Evolutionary conservation across 2,888 invertebrate species (phyloP), one percentile per base, ranked within the genome.

Genomic region (Leptopilina myrica): DNA sequence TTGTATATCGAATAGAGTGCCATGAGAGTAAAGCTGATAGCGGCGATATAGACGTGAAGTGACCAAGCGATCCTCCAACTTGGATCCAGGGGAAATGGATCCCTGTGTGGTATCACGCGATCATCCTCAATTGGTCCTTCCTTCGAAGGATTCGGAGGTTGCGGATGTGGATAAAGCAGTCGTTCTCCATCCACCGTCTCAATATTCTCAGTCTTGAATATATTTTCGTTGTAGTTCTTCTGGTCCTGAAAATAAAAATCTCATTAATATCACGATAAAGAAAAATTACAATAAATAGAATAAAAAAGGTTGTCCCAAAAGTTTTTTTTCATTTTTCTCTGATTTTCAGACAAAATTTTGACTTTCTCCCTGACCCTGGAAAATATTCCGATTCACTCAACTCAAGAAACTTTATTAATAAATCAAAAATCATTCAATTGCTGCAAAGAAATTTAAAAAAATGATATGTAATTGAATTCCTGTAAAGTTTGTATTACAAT

Each of bases 31-130:
- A 98, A 98, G 88, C 97, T 94, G 15, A 96, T 95, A 0, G 97
- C 98, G 0, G 96, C 96, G 64, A 97, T 92, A 92, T 98, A 98
- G 6, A 98, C 96, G 90, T 98, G 98, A 9, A 98, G 94, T 88
- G 97, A 96, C 98, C 98, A 98, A 1, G 97, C 97, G 84, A 97
- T 95, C 0, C 96, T 94, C 95, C 97, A 96, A 0, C 96, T 95
- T 0, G 93, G 93, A 1, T 94, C 93, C 14, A 89, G 80, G 8
- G 90, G 88, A 84, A 90, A 89, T n/a, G 88, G 86, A 0, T 93
- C 92, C 20, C 93, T 91, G 84, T 93, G 93, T 7, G 90, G 88
- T 0, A 93, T 86, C 40, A 85, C 82, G 20, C 62, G 64, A 62
- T 83, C 83, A 33, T 83, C 83, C 49, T 85, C 84, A 78, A 84